Conservation (phyloP, 2,888 invertebrate species). For the Sussaba pulchella region DNA sequence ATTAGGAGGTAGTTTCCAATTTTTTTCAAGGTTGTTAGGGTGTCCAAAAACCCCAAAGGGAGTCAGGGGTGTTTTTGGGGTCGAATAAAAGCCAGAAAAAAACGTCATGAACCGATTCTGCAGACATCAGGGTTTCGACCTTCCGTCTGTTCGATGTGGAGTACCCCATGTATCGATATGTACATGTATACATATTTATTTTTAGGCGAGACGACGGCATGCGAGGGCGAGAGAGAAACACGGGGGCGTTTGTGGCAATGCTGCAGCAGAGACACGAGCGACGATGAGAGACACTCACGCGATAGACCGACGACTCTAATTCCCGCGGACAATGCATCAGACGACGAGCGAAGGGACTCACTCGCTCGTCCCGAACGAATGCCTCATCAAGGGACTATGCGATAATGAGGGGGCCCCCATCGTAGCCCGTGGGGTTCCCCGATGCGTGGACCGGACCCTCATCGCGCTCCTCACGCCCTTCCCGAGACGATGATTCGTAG, state of each 20-base stretch:
- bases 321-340: slow-evolving; percentile 78
- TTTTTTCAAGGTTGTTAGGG: too few species aligned
- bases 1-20: too few species aligned
- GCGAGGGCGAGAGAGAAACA: slow-evolving; percentile 9
- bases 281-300: slow-evolving; percentile 52
- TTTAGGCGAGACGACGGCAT: slow-evolving; percentile 4
- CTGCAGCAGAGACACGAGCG: slow-evolving; percentile 40
- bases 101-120: too few species aligned
- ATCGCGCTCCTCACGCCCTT: slow-evolving; percentile 14
- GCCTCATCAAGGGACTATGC: slow-evolving; percentile 74
- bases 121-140: too few species aligned
- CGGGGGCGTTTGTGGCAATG: slow-evolving; percentile 50
- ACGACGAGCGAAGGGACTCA: slow-evolving; percentile 29
- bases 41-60: too few species aligned
- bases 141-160: too few species aligned
- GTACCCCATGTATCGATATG: too few species aligned
- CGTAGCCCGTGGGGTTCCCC: slow-evolving; percentile 47
- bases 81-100: too few species aligned
- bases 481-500: slow-evolving; percentile 49
- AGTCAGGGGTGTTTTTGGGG: too few species aligned
- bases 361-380: slow-evolving; percentile 66
- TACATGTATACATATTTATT: too few species aligned
- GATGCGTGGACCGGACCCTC: slow-evolving; percentile 12
- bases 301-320: slow-evolving; percentile 69
- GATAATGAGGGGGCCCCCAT: slow-evolving; percentile 67